A percentile compares a stretch with the other conserved stretches of the same genome.
These are phyloP conservation scores for Gallinago nigripennis DNA, from an alignment of 2,797 vertebrate genomes.

Conservation along the genomic window DNA sequence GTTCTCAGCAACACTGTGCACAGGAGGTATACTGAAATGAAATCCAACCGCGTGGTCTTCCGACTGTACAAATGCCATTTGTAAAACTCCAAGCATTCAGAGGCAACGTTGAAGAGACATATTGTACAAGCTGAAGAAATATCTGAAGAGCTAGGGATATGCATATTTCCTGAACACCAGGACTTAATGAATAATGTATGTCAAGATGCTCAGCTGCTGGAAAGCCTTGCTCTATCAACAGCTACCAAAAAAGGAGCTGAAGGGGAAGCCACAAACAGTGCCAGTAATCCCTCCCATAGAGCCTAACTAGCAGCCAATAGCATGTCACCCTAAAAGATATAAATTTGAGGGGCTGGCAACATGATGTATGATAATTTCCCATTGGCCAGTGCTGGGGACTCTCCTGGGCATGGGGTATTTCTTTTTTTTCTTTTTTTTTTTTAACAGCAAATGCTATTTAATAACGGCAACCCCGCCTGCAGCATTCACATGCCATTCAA, in stretches of 20 bases:
- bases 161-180: slow-evolving; percentile 79
- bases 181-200: slow-evolving; percentile 88
- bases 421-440: neutral
- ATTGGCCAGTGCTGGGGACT: slow-evolving; percentile 79
- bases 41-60: slow-evolving; percentile 69
- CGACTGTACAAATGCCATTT: slow-evolving; percentile 73
- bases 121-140: slow-evolving; percentile 63
- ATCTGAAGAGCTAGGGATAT: slow-evolving; percentile 74
- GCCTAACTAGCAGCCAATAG: slow-evolving; percentile 81
- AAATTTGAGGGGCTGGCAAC: slow-evolving; percentile 40
- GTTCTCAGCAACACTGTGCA: slow-evolving; percentile 62
- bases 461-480: slow-evolving; percentile 61
- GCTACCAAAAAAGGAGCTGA: slow-evolving; percentile 88
- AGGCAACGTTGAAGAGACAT: slow-evolving; percentile 60
- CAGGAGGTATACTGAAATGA: slow-evolving; percentile 57
- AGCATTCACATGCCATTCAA: slow-evolving; percentile 24
- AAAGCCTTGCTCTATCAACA: slow-evolving; percentile 81
- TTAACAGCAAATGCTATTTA: slow-evolving; percentile 61
- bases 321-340: slow-evolving; percentile 6
- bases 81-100: slow-evolving; percentile 73
- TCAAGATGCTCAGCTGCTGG: slow-evolving; percentile 81
- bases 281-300: slow-evolving; percentile 75
- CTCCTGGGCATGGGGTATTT: slow-evolving; percentile 63
- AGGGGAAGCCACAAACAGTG: slow-evolving; percentile 80
- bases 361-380: slow-evolving; percentile 42